Evolutionary conservation across 2,888 invertebrate genomes (phyloP).

Genomic region (Apodemia zela): DNA sequence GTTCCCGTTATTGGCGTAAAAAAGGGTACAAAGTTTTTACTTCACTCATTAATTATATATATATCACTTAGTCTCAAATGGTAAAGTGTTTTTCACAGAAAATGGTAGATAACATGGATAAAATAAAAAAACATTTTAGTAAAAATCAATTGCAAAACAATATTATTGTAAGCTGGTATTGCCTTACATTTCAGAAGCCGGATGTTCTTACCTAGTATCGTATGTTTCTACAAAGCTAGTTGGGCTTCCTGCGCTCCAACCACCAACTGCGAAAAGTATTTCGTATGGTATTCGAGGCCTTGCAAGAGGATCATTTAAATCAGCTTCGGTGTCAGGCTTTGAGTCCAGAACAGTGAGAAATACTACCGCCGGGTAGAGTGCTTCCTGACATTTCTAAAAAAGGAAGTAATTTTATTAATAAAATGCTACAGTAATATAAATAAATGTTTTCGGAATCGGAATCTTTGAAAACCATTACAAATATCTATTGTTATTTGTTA

Average conservation of each 20-base stretch:
- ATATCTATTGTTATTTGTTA: no score
- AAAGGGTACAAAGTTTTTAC: no score
- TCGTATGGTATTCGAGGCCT: constrained; percentile 88
- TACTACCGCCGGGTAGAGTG: constrained; percentile 74
- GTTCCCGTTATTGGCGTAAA: no score
- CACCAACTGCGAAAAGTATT: constrained; percentile 90
- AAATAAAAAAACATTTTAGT: no score
- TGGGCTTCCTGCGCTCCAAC: constrained; percentile 92
- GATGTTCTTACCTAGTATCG: constrained; percentile 82
- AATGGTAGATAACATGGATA: no score
- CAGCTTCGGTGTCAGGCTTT: constrained; percentile 68
- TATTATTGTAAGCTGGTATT: no score
- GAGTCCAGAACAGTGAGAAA: constrained; percentile 76
- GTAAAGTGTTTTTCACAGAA: no score
- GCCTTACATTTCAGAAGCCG: no score
- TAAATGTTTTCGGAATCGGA: background rate
- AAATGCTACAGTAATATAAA: background rate
- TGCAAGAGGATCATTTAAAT: constrained; percentile 80
- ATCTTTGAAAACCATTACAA: no score
- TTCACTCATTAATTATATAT: no score
- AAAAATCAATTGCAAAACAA: no score
- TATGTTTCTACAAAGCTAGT: constrained; percentile 90
- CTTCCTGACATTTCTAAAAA: constrained; percentile 75
- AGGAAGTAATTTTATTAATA: constrained; percentile 21
- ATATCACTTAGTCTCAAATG: no score